A percentile compares a stretch with the other conserved stretches of the same genome.
Conservation (phyloP, 2,113 vertebrate species). For the Lontra canadensis region DNA sequence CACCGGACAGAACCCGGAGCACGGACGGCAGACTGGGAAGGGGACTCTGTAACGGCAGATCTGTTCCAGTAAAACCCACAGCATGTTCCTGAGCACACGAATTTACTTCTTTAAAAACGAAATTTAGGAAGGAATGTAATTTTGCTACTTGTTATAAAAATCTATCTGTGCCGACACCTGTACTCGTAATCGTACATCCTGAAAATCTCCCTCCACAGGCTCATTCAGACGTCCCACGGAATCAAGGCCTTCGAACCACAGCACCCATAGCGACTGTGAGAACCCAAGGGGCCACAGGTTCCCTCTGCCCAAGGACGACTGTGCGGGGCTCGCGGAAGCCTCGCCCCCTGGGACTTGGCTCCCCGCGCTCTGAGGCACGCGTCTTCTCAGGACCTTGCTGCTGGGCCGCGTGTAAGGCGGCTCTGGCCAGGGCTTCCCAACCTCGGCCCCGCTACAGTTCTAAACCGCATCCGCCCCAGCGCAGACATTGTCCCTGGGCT, state of each 20-base stretch:
- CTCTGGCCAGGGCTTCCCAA: background rate
- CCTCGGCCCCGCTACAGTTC: background rate
- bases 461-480: background rate
- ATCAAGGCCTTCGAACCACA: accelerated
- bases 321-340: background rate
- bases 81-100: background rate
- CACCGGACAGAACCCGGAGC: too few relatives aligned
- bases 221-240: background rate
- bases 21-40: accelerated
- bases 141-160: accelerated
- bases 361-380: accelerated
- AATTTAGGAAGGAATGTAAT: background rate
- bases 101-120: accelerated
- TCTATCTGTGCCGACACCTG: accelerated
- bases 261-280: background rate
- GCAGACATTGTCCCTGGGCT: background rate
- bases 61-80: background rate
- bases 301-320: background rate
- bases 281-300: background rate
- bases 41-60: accelerated
- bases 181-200: too few relatives aligned
- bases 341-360: background rate
- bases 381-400: background rate
- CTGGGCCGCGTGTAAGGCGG: accelerated
- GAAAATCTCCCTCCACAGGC: background rate